Conservation (phyloP, 1,140 invertebrate species). For the Antheraea pernyi region DNA sequence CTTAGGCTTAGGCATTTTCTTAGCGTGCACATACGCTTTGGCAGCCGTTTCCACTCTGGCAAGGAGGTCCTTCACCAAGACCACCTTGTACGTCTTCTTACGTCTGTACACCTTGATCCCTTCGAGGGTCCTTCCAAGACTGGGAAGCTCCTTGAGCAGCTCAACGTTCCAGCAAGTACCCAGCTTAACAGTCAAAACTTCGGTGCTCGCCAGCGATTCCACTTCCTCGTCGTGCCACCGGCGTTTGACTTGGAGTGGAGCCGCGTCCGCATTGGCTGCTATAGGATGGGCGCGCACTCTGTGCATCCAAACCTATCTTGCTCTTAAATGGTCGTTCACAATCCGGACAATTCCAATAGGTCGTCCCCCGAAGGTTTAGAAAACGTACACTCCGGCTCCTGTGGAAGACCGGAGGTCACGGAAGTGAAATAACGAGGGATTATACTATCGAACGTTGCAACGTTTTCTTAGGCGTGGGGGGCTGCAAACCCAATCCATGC, state of each 20-base stretch:
- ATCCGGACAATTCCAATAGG: background rate
- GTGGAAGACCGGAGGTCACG: background rate
- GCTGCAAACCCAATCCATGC: slow-evolving; percentile 11
- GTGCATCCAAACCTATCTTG: background rate
- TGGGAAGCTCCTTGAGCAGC: background rate
- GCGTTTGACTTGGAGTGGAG: background rate
- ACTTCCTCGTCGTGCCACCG: background rate
- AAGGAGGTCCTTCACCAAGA: too few species aligned
- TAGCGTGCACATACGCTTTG: background rate
- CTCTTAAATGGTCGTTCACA: background rate
- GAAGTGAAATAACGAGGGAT: background rate
- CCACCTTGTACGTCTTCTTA: too few species aligned
- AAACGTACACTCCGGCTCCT: background rate
- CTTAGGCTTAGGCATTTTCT: too few species aligned
- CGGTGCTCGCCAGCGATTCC: background rate
- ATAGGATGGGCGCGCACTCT: background rate
- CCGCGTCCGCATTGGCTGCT: background rate
- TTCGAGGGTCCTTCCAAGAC: too few species aligned
- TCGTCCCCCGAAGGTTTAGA: background rate
- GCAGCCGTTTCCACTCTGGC: too few species aligned
- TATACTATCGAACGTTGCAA: background rate
- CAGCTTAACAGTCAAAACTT: background rate
- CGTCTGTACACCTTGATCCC: too few species aligned
- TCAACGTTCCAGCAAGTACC: too few species aligned
- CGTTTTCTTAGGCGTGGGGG: background rate